These are phyloP conservation scores for Mimumesa dahlbomi DNA, from an alignment of 2,888 invertebrate genomes.

Conservation along the genomic window DNA sequence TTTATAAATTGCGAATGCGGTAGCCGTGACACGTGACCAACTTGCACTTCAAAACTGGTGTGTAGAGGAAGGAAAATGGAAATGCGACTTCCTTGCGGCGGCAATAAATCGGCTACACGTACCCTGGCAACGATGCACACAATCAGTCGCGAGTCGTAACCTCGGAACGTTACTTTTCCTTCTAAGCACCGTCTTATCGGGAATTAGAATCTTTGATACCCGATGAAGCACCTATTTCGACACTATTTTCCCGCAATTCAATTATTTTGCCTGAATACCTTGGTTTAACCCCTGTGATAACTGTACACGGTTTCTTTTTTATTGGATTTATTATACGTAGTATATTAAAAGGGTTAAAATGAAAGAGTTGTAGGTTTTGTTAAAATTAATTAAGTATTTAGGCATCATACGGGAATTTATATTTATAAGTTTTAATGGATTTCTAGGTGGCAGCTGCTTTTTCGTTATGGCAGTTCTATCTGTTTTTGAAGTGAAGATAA, in stretches of 20 bases:
- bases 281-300: too few species aligned
- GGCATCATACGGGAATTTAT: too few species aligned
- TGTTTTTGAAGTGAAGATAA: too few species aligned
- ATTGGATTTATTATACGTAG: too few species aligned
- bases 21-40: slow-evolving; percentile 11
- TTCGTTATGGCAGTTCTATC: too few species aligned
- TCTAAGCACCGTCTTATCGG: slow-evolving; percentile 31
- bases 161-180: slow-evolving; percentile 14
- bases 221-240: slow-evolving; percentile 32
- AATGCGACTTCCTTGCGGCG: slow-evolving; percentile 17
- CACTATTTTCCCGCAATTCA: slow-evolving; percentile 5
- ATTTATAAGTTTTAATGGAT: too few species aligned
- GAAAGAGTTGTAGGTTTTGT: too few species aligned
- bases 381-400: too few species aligned
- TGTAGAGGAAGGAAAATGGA: slow-evolving; percentile 10
- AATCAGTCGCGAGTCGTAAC: slow-evolving; percentile 17
- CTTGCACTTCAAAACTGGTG: slow-evolving; percentile 5
- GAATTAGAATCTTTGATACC: slow-evolving; percentile 25
- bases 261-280: too few species aligned
- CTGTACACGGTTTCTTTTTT: too few species aligned
- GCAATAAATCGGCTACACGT: slow-evolving; percentile 34
- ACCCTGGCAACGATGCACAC: slow-evolving; percentile 15
- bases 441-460: too few species aligned
- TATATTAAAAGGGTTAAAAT: too few species aligned
- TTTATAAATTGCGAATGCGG: slow-evolving; percentile 13